These are phyloP conservation scores for Hestina assimilis DNA, from an alignment of 1,140 invertebrate genomes.

Conservation along the genomic window DNA sequence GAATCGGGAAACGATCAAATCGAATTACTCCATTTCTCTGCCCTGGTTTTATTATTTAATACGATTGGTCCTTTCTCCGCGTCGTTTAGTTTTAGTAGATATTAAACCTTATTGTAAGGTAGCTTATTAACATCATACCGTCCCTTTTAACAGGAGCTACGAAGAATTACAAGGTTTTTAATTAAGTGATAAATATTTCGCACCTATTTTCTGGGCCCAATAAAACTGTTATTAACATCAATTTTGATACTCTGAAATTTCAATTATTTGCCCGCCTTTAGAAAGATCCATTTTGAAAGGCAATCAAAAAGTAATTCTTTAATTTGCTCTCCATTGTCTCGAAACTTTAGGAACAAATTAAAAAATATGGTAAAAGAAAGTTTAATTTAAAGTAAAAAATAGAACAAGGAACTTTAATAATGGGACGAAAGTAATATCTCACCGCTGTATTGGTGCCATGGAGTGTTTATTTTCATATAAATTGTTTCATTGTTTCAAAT, in stretches of 20 bases:
- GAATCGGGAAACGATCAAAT: conserved; percentile 35
- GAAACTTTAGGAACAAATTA: conserved; percentile 15
- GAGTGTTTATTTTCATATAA: conserved; percentile 38
- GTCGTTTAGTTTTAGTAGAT: conserved; percentile 32
- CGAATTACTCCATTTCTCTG: conserved; percentile 21
- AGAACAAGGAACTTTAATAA: conserved; percentile 30
- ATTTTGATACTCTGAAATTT: neutral
- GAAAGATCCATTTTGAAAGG: neutral
- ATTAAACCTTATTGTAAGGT: conserved; percentile 30
- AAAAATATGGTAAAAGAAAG: conserved; percentile 26
- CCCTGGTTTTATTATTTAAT: conserved; percentile 30
- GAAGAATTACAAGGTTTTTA: conserved; percentile 16
- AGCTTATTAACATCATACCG: conserved; percentile 17
- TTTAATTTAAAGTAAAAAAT: conserved; percentile 38
- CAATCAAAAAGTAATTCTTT: neutral
- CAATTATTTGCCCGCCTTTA: neutral
- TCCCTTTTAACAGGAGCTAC: conserved; percentile 14
- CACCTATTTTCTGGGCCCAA: neutral
- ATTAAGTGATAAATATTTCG: conserved; percentile 16
- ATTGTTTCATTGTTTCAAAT: conserved; percentile 34
- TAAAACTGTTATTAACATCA: neutral
- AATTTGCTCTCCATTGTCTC: neutral
- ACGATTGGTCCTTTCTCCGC: conserved; percentile 26
- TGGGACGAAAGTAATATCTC: conserved; percentile 36
- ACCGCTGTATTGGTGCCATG: conserved; percentile 23